Evolutionary conservation across 2,797 vertebrate species (phyloP).

Genomic region (Lycodopsis pacificus): DNA sequence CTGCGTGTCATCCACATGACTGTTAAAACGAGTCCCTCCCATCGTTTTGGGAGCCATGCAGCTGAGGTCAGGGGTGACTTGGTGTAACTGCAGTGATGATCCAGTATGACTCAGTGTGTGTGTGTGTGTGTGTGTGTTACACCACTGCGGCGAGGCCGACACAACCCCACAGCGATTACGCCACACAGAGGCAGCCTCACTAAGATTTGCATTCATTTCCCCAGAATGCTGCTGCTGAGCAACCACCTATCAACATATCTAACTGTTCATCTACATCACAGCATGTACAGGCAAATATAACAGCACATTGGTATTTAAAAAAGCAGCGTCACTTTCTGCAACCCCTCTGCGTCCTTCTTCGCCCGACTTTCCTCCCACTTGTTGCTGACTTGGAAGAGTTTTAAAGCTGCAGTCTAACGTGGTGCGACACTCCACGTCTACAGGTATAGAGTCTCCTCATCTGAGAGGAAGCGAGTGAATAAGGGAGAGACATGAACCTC

Average conservation of each 20-base stretch:
- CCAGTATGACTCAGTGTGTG: conserved; percentile 12
- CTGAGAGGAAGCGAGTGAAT: conserved; percentile 57
- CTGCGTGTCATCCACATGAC: conserved; percentile 11
- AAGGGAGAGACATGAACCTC: conserved; percentile 73
- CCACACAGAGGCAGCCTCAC: conserved; percentile 39
- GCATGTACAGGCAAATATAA: neutral
- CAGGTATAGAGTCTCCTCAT: conserved; percentile 69
- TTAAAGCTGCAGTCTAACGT: conserved; percentile 26
- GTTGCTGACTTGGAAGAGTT: conserved; percentile 20
- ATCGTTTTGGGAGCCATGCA: conserved; percentile 17
- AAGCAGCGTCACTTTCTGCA: conserved; percentile 9
- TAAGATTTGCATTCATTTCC: conserved; percentile 73
- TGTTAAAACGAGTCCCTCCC: conserved; percentile 7
- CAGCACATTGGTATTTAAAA: neutral
- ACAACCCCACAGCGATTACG: conserved; percentile 40
- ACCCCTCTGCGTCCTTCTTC: neutral
- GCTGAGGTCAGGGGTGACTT: conserved; percentile 62
- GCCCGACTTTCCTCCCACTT: conserved; percentile 15
- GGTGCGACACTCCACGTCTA: conserved; percentile 9
- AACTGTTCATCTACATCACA: conserved; percentile 33
- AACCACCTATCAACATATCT: conserved; percentile 40
- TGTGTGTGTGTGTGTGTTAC: conserved; percentile 19
- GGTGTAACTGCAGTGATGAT: conserved; percentile 40
- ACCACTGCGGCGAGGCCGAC: conserved; percentile 41
- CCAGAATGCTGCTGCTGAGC: conserved; percentile 58